Evolutionary conservation across 2,888 invertebrate genomes (phyloP).

Genomic region (Melitaea athalia): DNA sequence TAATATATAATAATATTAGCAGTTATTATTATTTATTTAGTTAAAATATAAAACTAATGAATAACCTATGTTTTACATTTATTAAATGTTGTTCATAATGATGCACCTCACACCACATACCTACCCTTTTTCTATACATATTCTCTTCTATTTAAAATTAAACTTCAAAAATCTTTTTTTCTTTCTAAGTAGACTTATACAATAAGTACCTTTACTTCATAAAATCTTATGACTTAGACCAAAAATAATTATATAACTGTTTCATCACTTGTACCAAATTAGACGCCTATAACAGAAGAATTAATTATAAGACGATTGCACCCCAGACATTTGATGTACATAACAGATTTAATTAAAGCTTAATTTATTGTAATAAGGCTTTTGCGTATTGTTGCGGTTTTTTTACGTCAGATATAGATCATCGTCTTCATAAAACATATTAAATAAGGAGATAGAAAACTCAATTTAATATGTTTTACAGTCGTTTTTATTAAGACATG

Average conservation of each 20-base stretch:
- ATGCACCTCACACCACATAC: too few relatives aligned
- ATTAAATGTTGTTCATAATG: too few relatives aligned
- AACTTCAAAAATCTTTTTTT: too few relatives aligned
- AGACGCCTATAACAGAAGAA: conserved; percentile 24
- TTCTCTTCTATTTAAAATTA: too few relatives aligned
- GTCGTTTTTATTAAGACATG: background rate
- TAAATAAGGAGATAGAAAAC: too few relatives aligned
- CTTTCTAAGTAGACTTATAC: too few relatives aligned
- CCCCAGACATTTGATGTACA: conserved; percentile 21
- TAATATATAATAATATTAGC: too few relatives aligned
- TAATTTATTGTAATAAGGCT: conserved; percentile 22
- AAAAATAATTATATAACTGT: conserved; percentile 9
- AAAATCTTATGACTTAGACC: conserved; percentile 12
- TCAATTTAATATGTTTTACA: too few relatives aligned
- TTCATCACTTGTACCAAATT: conserved; percentile 27
- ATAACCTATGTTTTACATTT: too few relatives aligned
- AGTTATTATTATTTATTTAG: too few relatives aligned
- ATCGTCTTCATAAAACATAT: background rate
- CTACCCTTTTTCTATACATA: too few relatives aligned
- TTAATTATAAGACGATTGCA: conserved; percentile 28
- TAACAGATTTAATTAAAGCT: conserved; percentile 24
- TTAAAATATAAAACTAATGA: too few relatives aligned
- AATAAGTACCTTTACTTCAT: background rate
- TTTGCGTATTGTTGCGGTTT: conserved; percentile 11
- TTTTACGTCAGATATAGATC: background rate